Conservation (phyloP, 1,140 invertebrate genomes). For the Sitobion miscanthi region DNA sequence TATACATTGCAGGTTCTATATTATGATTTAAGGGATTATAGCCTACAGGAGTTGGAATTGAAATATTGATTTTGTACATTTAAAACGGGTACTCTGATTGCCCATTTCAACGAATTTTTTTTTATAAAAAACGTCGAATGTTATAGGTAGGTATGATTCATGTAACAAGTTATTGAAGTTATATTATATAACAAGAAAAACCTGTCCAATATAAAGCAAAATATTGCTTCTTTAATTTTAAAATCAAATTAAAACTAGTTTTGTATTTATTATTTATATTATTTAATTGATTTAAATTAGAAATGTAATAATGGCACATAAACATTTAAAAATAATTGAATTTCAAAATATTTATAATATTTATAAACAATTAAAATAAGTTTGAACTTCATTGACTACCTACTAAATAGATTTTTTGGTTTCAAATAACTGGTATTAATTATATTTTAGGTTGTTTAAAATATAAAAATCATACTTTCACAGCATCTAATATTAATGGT, state of each 20-base stretch:
- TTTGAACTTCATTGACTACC: not conserved
- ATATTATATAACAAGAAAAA: not conserved
- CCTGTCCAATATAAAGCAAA: not conserved
- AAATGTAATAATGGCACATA: not conserved
- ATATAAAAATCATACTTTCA: not conserved
- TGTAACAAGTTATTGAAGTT: not conserved
- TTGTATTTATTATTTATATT: not conserved
- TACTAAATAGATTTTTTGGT: not conserved
- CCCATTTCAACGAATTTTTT: not conserved
- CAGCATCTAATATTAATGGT: too few relatives aligned
- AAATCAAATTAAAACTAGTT: not conserved
- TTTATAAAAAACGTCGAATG: not conserved
- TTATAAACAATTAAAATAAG: not conserved
- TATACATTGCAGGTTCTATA: not conserved
- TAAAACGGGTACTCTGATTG: not conserved
- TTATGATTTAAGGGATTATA: conserved; percentile 27
- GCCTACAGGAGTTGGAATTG: not conserved
- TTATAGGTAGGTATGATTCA: not conserved
- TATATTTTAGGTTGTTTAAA: not conserved
- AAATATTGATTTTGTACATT: not conserved
- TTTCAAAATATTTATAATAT: not conserved
- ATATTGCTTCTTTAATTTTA: not conserved
- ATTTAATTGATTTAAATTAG: not conserved
- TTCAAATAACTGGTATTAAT: not conserved
- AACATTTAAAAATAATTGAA: not conserved